These are phyloP conservation scores for Esox masquinongy DNA, from an alignment of 2,797 vertebrate genomes.

Conservation along the genomic window DNA sequence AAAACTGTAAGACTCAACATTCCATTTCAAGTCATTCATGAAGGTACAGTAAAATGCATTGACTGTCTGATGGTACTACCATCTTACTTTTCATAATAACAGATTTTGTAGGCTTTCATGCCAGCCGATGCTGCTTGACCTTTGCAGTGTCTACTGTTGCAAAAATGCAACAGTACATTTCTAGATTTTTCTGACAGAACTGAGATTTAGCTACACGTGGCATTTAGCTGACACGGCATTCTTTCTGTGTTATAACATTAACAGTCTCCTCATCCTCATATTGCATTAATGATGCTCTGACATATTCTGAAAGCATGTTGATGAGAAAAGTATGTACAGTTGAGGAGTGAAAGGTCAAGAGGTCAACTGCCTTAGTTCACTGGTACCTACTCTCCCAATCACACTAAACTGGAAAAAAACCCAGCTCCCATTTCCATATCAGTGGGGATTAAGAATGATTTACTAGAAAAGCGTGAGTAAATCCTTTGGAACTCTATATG, in stretches of 20 bases:
- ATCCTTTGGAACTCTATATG: constrained; percentile 10
- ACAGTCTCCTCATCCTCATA: background rate
- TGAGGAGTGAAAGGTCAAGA: background rate
- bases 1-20: background rate
- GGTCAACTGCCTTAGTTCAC: background rate
- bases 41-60: background rate
- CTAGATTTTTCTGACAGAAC: constrained; percentile 44
- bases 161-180: constrained; percentile 33
- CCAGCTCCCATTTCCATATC: background rate
- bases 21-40: background rate
- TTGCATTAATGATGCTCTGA: background rate
- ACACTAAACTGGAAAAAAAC: background rate
- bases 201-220: constrained; percentile 37
- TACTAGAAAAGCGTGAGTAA: constrained; percentile 12
- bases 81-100: background rate
- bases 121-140: constrained; percentile 36
- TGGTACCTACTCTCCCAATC: background rate
- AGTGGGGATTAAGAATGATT: constrained; percentile 14
- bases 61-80: background rate
- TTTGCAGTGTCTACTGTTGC: constrained; percentile 45
- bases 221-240: constrained; percentile 45
- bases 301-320: background rate
- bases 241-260: constrained; percentile 50
- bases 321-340: background rate
- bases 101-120: constrained; percentile 19